Evolutionary conservation across 2,797 vertebrate genomes (phyloP).

Genomic region (Aselliscus stoliczkanus): DNA sequence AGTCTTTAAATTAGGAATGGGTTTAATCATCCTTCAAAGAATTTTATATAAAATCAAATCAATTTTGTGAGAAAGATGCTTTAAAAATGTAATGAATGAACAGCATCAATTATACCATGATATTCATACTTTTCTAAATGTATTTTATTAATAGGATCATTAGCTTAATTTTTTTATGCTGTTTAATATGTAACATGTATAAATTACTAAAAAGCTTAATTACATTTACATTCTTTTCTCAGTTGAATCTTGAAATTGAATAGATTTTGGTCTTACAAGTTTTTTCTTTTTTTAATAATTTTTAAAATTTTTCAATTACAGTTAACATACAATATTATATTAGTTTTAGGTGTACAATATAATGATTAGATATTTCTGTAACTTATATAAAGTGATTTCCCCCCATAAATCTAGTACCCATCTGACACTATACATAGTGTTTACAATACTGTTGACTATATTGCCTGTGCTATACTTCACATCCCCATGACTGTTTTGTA

Average conservation of each 20-base stretch:
- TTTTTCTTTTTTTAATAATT: too few species aligned
- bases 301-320: too few species aligned
- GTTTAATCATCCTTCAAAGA: background rate
- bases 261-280: background rate
- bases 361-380: too few species aligned
- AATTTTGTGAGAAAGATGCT: background rate
- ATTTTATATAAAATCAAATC: background rate
- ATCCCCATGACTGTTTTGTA: too few species aligned
- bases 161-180: background rate
- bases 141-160: background rate
- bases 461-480: too few species aligned
- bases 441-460: too few species aligned
- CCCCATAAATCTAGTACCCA: too few species aligned
- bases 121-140: background rate
- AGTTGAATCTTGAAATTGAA: background rate
- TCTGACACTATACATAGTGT: too few species aligned
- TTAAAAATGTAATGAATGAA: background rate
- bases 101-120: background rate
- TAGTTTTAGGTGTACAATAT: too few species aligned
- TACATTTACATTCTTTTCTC: background rate
- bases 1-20: background rate
- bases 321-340: too few species aligned
- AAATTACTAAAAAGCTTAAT: background rate
- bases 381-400: too few species aligned
- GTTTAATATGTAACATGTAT: background rate